Base-by-base conservation (phyloP, 2,888 invertebrate genomes). In the Cetonia aurata region DNA sequence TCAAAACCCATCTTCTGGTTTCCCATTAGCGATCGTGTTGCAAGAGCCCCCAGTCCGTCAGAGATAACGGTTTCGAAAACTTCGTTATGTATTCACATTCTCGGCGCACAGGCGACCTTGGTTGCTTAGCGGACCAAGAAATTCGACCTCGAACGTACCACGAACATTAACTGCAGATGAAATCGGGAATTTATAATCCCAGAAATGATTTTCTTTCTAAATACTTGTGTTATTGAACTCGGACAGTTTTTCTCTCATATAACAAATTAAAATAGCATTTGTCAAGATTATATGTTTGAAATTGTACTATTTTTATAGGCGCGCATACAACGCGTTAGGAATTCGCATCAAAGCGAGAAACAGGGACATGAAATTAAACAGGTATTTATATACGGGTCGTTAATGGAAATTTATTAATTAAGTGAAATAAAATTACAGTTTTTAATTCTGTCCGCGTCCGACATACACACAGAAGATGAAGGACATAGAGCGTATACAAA, bases 91-190 rank as follows among this genome's bases (percentile, higher is more conserved):
- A 71, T 73, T 70, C 67, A 71, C 60, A 73, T 71, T 72, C 37
- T 25, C 74, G 73, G 66, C 71, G 71, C 69, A 44, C 44, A 56
- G 41, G 55, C 80, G 81, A 79, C 81, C 81, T 82, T 82, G 80
- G 80, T 76, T 78, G 78, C 74, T 78, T 78, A 79, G 78, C 78
- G 80, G 80, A 81, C 81, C 81, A 80, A 81, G 79, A 80, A 80
- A 81, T 80, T 80, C 81, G 81, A 81, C 81, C 81, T 81, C 81
- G 77, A 77, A 76, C 70, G 67, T 59, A 44, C 53, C 25, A 13
- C 9, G 4, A 25, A 25, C 25, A 4, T 25, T 25, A 25, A 25
- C 25, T 25, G 25, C 4, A 25, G 25, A 37, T 37, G 37, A 8
- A 37, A 37, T 37, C 4, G 10, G 37, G 37, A 37, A 37, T 25